These are phyloP conservation scores for Capromys pilorides DNA, from an alignment of 2,797 vertebrate genomes.

Conservation along the genomic window DNA sequence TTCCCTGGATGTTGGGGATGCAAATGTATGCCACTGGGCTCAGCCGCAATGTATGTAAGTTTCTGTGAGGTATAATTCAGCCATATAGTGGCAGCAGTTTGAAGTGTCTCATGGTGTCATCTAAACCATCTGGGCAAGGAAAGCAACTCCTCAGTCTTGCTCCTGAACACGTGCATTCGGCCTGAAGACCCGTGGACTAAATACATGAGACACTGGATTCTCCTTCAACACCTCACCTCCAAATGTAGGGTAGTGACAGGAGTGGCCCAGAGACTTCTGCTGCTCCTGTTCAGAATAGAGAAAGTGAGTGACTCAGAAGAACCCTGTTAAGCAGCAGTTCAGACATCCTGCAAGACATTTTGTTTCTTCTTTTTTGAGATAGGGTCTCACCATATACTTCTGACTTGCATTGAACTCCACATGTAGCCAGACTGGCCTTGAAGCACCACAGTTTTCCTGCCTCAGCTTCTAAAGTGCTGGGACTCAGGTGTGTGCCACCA, in stretches of 20 bases:
- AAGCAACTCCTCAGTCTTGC: not conserved
- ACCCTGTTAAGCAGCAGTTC: not conserved
- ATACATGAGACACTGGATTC: not conserved
- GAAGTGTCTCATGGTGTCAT: not conserved
- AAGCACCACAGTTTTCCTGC: not conserved
- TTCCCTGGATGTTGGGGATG: not conserved
- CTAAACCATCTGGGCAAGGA: not conserved
- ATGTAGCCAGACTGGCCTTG: not conserved
- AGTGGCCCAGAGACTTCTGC: not conserved
- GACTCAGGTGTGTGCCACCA: not conserved
- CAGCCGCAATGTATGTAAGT: fast-evolving
- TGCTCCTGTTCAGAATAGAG: fast-evolving
- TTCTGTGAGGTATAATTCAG: no score
- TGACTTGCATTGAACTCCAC: not conserved
- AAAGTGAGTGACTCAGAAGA: fast-evolving
- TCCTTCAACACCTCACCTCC: fast-evolving
- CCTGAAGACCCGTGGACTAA: not conserved
- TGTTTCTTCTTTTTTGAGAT: not conserved
- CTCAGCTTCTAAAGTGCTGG: not conserved
- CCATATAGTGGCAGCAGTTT: no score
- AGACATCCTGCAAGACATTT: not conserved
- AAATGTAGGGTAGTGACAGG: not conserved
- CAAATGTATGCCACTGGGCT: not conserved
- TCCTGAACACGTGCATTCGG: not conserved
- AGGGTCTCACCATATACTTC: not conserved